Evolutionary conservation across 2,797 vertebrate species (phyloP), one percentile per base, ranked within the genome.

Genomic region (Liasis olivaceus): DNA sequence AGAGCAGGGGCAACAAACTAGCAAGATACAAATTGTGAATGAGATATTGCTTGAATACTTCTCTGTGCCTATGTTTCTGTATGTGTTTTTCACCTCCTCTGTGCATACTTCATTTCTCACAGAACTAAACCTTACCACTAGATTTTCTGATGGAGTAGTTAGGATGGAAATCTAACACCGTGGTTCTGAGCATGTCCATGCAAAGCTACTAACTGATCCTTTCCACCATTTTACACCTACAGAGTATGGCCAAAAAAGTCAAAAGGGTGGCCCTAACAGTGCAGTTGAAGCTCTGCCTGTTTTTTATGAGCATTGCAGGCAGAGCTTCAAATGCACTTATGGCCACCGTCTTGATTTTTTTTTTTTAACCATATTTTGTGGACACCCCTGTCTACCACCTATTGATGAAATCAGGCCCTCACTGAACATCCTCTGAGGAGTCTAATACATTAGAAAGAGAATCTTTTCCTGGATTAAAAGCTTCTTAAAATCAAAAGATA

Each of bases 21-120:
- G 93, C 3, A 12, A 92, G 90, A 87, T 81, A 69, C 3, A 91
- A 62, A 89, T 91, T 93, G 47, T 56, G 47, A 90, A 93, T 92
- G 85, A 63, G 85, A 31, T 13, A 92, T 87, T 54, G 31, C 42
- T 26, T 24, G 59, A 17, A 17, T 60, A 20, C 17, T 60, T 60
- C 20, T 58, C 42, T 72, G 64, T 88, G 62, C 4, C 42, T 22
- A 51, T 56, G 47, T 58, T 28, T 54, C 47, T 85, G 28, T 72
- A 4, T n/a, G 5, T 42, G 7, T 22, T 20, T 51, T n/a, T 56
- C 0, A 42, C 4, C 20, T 89, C 2, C 64, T 63, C 6, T 85
- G 15, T 85, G 72, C 9, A 51, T 1, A 8, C 9, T 2, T n/a
- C 54, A 12, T 54, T n/a, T 31, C 84, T 56, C 51, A 85, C 62